Evolutionary conservation across 1,140 invertebrate genomes (phyloP), one percentile per base, ranked within the genome.

Genomic region (Drosophila miranda): DNA sequence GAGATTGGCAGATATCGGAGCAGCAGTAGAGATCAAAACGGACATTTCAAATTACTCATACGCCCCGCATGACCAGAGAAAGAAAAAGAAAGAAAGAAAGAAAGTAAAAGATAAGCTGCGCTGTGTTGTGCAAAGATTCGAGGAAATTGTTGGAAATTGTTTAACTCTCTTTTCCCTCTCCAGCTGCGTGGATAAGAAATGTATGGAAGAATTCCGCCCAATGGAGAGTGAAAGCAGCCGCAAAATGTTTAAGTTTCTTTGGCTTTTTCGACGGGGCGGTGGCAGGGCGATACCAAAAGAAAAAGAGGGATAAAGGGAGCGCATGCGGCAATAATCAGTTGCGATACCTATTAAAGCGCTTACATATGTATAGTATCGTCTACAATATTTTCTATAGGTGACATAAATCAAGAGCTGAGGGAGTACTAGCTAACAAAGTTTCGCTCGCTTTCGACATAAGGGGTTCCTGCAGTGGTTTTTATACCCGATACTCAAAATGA

Each of bases 221-320:
- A 67, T 80, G 77, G 60, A 80, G 77, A 80, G 78, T 80, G 78
- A 80, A 80, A 80, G 78, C 78, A 66, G 77, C 66, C 78, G 78
- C 56, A 71, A 80, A 79, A 80, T 75, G 77, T 61, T 64, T 68
- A 73, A 79, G 77, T 80, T 75, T 69, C 66, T 43, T 74, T 51
- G 55, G 70, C 60, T 54, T 58, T 66, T 69, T 56, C 45, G 43
- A 30, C 19, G 48, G 14, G 28, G 19, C 28, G 9, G 28, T 8
- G 28, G 34, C 34, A 38, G 30, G 19, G 19, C 19, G 19, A 19
- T 19, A 19, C 19, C 19, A 19, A 19, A 19, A 19, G 2, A 19
- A 19, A 19, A 2, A 19, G 19, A 19, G 19, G 2, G 19, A 19
- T 1, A 19, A 2, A 19, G 19, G 2, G 19, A 19, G 19, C 1